Evolutionary conservation across 1,140 invertebrate species (phyloP), one percentile per base, ranked within the genome.

Genomic region (Polyergus mexicanus): DNA sequence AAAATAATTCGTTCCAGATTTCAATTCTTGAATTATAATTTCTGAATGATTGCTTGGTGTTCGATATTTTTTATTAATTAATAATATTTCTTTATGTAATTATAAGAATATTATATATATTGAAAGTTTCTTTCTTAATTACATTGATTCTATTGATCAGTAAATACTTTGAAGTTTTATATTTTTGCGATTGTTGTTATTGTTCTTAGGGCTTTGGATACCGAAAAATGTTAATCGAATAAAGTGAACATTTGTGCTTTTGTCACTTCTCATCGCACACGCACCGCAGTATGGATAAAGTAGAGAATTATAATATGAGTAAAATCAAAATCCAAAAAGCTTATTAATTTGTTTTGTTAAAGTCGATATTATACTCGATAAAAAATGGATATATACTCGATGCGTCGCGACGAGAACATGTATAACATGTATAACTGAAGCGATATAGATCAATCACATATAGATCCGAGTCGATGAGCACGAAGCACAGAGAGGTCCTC

Each of bases 381-480:
- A 65, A 35, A 54, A 65, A 35, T 51, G 6, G 11, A 47, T 13
- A 58, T 69, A 32, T 88, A 69, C 76, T 83, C 41, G 22, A 69
- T 89, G 84, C 84, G 65, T 89, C 74, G 62, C 87, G 88, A 89
- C 32, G 74, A 88, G 65, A 86, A 86, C 8, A 22, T 75, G 58
- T n/a, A n/a, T n/a, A n/a, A n/a, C n/a, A 58, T 63, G 25, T 28
- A 38, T 86, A 88, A 88, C 56, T 28, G 65, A 72, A 68, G 51
- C 56, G 38, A 58, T 69, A 68, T 88, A 89, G 86, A 77, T 89
- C 44, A 87, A 89, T 89, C 84, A 88, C 85, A 89, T 89, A 65
- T 88, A 72, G 75, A 60, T 89, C 68, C 63, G 75, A 76, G 41
- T 83, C 87, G 19, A 89, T 89, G 71, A 89, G 71, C 75, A 86